phyloP scores from a whole-genome alignment of 2,888 invertebrate genomes.

The Tetropium fuscum region DNA sequence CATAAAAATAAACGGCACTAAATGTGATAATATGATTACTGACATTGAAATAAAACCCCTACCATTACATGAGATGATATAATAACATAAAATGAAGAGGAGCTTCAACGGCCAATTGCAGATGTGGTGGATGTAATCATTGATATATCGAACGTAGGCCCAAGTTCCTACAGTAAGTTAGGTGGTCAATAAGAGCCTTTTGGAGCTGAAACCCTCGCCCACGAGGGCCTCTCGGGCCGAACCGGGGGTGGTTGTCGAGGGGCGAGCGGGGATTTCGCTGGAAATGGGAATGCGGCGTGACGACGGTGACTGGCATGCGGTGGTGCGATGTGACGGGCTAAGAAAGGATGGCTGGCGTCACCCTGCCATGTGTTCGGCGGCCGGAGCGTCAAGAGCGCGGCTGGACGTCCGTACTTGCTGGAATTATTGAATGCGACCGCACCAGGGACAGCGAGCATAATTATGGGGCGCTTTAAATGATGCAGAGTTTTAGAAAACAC shows the following conservation, averaged over 20 bases:
- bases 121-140: no score
- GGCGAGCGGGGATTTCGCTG: constrained; percentile 18
- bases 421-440: constrained; percentile 13
- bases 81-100: no score
- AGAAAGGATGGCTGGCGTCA: constrained; percentile 45
- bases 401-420: constrained; percentile 25
- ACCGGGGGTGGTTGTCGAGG: constrained; percentile 13
- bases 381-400: constrained; percentile 42
- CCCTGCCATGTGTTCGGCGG: constrained; percentile 43
- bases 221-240: background rate
- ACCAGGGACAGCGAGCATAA: constrained; percentile 4
- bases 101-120: no score
- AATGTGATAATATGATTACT: no score
- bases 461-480: background rate
- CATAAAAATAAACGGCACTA: no score
- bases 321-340: constrained; percentile 34
- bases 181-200: constrained; percentile 21
- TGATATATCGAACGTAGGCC: no score
- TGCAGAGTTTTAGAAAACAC: background rate
- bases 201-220: background rate
- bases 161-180: background rate
- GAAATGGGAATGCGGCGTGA: constrained; percentile 29
- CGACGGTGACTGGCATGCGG: constrained; percentile 30
- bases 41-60: no score
- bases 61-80: no score